Percentiles rank a stretch among this genome's conserved stretches.
Evolutionary conservation across 2,888 invertebrate genomes (phyloP).

Genomic region (Heptascelio sp.): DNA sequence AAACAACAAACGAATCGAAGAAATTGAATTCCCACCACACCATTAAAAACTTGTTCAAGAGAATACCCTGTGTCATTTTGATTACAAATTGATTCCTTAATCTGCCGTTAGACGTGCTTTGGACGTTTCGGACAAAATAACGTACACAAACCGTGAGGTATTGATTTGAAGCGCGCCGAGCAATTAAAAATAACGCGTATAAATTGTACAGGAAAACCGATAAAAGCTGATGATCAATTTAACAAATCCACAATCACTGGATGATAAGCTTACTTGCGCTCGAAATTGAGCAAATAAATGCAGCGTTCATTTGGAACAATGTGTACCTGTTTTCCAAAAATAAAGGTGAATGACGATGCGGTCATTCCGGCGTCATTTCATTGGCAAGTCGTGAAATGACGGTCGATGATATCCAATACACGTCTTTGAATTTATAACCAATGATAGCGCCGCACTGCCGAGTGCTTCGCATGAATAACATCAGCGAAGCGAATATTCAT

Average conservation of each 20-base stretch:
- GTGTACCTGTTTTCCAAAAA: too few species aligned
- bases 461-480: slow-evolving; percentile 31
- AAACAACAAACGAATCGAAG: too few species aligned
- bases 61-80: too few species aligned
- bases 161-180: slow-evolving; percentile 14
- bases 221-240: slow-evolving; percentile 26
- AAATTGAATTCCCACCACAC: too few species aligned
- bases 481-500: slow-evolving; percentile 64
- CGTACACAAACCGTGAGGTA: neutral
- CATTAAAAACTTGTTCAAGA: too few species aligned
- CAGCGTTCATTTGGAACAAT: neutral
- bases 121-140: neutral
- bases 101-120: neutral
- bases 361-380: too few species aligned
- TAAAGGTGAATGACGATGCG: too few species aligned
- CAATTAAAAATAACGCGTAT: slow-evolving; percentile 21
- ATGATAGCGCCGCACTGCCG: slow-evolving; percentile 7
- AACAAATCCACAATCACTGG: neutral
- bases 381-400: too few species aligned
- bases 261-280: too few species aligned
- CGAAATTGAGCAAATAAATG: slow-evolving; percentile 18
- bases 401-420: too few species aligned
- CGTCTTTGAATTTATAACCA: slow-evolving; percentile 20
- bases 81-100: too few species aligned
- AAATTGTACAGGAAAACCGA: neutral